phyloP scores from a whole-genome alignment of 1,140 invertebrate genomes.

The Drosophila funebris region DNA sequence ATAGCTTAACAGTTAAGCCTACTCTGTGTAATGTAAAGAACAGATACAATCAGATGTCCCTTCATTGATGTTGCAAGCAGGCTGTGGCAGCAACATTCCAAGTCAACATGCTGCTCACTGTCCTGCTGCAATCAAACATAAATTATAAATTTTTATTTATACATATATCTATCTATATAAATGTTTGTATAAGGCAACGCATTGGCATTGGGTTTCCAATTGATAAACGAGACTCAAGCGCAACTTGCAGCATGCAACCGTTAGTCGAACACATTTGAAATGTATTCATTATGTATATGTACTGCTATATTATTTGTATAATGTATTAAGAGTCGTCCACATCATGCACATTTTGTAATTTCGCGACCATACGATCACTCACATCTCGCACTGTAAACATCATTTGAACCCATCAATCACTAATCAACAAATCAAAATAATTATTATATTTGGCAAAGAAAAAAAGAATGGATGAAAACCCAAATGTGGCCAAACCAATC shows the following conservation, averaged over 20 bases:
- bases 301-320: constrained; percentile 1
- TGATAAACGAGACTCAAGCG: constrained; percentile 24
- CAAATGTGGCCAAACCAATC: constrained; percentile 63
- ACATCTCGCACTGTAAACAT: constrained; percentile 3
- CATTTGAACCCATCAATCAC: background rate
- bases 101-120: constrained; percentile 15
- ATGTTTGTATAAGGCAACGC: background rate
- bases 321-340: constrained; percentile 19
- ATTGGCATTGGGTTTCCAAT: constrained; percentile 22
- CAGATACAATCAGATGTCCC: background rate
- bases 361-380: constrained; percentile 22
- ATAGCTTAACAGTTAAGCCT: constrained; percentile 43
- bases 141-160: constrained; percentile 24
- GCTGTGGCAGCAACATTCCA: constrained; percentile 57
- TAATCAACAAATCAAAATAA: background rate
- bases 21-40: constrained; percentile 20
- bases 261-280: constrained; percentile 22
- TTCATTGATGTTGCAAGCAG: background rate
- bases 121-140: background rate
- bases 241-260: background rate
- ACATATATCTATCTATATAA: background rate
- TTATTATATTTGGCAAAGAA: constrained; percentile 44
- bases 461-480: constrained; percentile 26
- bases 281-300: constrained; percentile 23
- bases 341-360: constrained; percentile 54